Percentiles rank a stretch among this genome's conserved stretches.
Evolutionary conservation across 2,888 invertebrate species (phyloP).

Genomic region (Pemphredon lugubris): DNA sequence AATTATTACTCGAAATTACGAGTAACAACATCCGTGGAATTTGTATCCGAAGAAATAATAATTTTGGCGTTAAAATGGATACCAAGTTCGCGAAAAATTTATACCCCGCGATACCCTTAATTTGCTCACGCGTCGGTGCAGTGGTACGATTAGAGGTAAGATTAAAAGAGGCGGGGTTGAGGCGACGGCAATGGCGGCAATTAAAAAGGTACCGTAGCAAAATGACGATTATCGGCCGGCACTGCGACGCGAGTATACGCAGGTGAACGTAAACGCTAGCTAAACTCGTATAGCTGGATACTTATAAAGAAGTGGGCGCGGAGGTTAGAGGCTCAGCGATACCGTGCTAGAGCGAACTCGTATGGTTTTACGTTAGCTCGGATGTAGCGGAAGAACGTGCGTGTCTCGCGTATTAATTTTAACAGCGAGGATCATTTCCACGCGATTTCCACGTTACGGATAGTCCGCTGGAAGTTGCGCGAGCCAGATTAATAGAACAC

Average conservation of each 20-base stretch:
- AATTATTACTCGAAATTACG: no score
- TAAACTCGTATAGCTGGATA: constrained; percentile 19
- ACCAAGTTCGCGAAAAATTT: no score
- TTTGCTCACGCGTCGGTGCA: constrained; percentile 4
- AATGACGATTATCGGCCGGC: constrained; percentile 53
- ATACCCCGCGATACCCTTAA: no score
- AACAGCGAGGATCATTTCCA: no score
- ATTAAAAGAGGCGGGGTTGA: constrained; percentile 13
- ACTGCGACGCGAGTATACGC: constrained; percentile 22
- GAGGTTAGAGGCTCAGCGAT: constrained; percentile 36
- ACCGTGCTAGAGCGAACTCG: constrained; percentile 7
- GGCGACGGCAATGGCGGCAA: constrained; percentile 22
- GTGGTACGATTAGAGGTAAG: not conserved
- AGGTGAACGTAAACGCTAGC: constrained; percentile 56
- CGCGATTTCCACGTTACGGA: no score
- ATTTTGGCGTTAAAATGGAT: no score
- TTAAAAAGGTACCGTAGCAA: constrained; percentile 43
- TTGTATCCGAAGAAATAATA: no score
- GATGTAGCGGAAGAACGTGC: constrained; percentile 9
- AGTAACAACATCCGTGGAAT: no score
- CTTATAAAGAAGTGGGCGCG: constrained; percentile 42
- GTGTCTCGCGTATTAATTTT: constrained; percentile 18
- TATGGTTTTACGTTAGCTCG: constrained; percentile 3
- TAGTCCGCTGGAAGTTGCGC: no score
- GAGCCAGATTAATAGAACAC: no score